Conservation (phyloP, 2,113 vertebrate genomes). For the Tachuris rubrigastra region DNA sequence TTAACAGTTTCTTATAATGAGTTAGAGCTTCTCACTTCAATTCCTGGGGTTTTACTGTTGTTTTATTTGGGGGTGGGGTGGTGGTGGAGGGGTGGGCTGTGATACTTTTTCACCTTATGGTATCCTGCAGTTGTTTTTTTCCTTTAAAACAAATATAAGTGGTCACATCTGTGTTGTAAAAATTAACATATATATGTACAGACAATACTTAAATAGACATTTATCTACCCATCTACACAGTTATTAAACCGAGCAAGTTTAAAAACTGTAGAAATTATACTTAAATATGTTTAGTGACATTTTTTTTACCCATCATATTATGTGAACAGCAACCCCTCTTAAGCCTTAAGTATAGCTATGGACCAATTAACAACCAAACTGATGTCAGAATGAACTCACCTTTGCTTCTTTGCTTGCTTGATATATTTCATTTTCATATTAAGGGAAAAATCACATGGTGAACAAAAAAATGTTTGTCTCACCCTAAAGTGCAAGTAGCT, state of each 20-base stretch:
- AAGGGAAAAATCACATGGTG: background rate
- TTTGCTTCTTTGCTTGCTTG: background rate
- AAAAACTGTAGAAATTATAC: background rate
- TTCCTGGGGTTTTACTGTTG: background rate
- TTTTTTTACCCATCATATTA: background rate
- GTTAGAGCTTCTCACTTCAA: background rate
- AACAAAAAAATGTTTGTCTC: background rate
- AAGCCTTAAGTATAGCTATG: background rate
- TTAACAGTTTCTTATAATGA: background rate
- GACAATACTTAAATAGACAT: background rate
- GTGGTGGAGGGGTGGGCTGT: too few species aligned
- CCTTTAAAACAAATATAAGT: background rate
- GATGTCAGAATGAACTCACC: background rate
- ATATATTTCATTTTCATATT: background rate
- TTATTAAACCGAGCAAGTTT: background rate
- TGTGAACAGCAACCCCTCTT: background rate
- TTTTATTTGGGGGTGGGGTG: background rate
- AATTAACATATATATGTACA: background rate
- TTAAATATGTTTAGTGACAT: background rate
- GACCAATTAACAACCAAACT: background rate
- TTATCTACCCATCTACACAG: background rate
- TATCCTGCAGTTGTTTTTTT: background rate
- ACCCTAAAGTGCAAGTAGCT: fast-evolving
- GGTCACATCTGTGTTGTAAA: background rate
- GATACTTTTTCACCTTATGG: background rate